Percentiles rank a stretch among this genome's conserved stretches.
These are phyloP conservation scores for Pollenia amentaria DNA, from an alignment of 2,888 invertebrate species.

Conservation along the genomic window DNA sequence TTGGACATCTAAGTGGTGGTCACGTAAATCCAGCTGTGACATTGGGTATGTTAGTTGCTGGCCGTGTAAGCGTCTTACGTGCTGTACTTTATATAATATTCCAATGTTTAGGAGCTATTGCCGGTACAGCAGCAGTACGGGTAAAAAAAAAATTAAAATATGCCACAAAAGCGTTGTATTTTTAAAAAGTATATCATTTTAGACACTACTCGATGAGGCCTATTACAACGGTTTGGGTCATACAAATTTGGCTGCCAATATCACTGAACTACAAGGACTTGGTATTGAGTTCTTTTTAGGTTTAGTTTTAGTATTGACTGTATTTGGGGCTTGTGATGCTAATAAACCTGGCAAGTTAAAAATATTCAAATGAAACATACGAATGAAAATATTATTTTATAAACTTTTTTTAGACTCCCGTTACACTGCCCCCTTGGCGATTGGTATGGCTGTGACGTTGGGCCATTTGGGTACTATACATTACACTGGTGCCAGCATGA, in stretches of 20 bases:
- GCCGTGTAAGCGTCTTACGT: constrained; percentile 90
- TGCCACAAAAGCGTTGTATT: neutral
- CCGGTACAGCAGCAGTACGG: constrained; percentile 91
- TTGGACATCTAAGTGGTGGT: constrained; percentile 95
- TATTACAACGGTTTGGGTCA: constrained; percentile 88
- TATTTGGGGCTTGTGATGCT: constrained; percentile 90
- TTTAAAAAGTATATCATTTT: neutral
- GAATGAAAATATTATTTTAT: neutral
- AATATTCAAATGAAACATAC: neutral
- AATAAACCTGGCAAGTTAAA: constrained; percentile 81
- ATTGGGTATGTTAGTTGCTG: constrained; percentile 90
- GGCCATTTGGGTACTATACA: constrained; percentile 94
- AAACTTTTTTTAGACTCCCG: constrained; percentile 87
- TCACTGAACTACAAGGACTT: constrained; percentile 91
- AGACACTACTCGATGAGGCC: constrained; percentile 89
- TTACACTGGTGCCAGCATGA: constrained; percentile 96
- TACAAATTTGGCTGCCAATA: constrained; percentile 87
- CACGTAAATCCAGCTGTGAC: constrained; percentile 98
- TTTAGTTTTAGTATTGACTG: constrained; percentile 93
- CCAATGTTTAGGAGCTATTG: constrained; percentile 93
- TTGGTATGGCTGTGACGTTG: constrained; percentile 93
- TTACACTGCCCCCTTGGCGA: constrained; percentile 93
- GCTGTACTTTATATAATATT: constrained; percentile 92
- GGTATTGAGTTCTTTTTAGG: constrained; percentile 96
- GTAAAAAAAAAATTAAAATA: constrained; percentile 81